Conservation (phyloP, 2,797 vertebrate species). For the Manis javanica region DNA sequence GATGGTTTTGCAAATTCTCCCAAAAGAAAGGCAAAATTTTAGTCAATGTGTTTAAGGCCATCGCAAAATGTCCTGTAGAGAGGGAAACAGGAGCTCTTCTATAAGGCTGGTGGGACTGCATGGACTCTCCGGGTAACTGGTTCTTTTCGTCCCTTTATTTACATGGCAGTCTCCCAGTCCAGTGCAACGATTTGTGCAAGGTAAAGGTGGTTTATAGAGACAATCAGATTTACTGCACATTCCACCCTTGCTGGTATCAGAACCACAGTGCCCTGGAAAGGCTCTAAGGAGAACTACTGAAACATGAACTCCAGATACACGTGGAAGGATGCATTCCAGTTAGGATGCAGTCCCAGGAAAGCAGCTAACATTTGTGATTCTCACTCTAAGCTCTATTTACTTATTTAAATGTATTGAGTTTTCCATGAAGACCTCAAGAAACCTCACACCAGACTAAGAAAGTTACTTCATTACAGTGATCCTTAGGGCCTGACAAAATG, state of each 20-base stretch:
- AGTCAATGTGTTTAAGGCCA: too few species aligned
- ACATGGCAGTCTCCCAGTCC: not conserved
- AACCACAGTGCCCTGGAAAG: not conserved
- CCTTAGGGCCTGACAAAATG: too few species aligned
- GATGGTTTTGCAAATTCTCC: too few species aligned
- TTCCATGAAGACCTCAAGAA: not conserved
- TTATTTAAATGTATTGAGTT: not conserved
- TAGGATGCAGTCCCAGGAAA: constrained; percentile 11
- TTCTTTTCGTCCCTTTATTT: not conserved
- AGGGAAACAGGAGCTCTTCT: too few species aligned
- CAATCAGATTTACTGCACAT: not conserved
- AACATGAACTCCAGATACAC: not conserved
- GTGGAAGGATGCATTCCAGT: not conserved
- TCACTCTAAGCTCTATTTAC: not conserved
- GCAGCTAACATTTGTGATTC: not conserved
- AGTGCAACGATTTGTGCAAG: too few species aligned
- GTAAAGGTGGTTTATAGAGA: not conserved
- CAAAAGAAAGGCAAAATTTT: too few species aligned
- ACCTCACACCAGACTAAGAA: too few species aligned
- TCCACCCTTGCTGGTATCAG: not conserved
- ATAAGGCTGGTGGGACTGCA: too few species aligned
- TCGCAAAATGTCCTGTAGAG: too few species aligned
- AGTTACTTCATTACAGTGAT: too few species aligned
- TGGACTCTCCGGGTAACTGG: too few species aligned
- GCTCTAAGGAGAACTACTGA: not conserved